Evolutionary conservation across 2,797 vertebrate species (phyloP), one percentile per base, ranked within the genome.

Genomic region (Trachops cirrhosus): DNA sequence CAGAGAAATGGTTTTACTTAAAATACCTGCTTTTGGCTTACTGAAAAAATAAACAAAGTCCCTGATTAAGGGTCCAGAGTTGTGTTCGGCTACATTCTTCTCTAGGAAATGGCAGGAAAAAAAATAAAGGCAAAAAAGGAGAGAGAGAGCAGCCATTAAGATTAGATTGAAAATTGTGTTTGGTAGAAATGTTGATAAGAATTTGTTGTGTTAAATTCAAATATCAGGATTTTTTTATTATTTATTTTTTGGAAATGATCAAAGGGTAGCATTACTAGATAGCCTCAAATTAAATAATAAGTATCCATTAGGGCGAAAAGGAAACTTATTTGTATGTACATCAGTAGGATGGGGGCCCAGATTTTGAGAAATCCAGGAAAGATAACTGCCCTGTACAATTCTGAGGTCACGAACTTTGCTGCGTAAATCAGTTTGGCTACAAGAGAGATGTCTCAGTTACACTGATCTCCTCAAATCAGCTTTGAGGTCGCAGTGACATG

Each of bases 1-100:
- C 9, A 62, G 12, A 95, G 14, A 67, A 94, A 62, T 75, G 41
- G 10, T 89, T 97, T 89, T 95, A 86, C 73, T 85, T 96, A 96
- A 97, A 97, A 68, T 89, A 71, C 26, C 64, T 93, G 64, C 26
- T 93, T 94, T 95, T 44, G 44, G 22, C 34, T 78, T 75, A 71
- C 29, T 54, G 85, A 67, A 34, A 94, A 94, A 95, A 86, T 64
- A 91, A 96, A 10, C 4, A 2, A 82, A 64, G 18, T 82, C 4
- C 9, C 19, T 44, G 39, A 70, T 1, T 73, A 83, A 78, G 6
- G 18, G 37, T 59, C 34, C 1, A n/a, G 29, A 91, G 59, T 50
- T 54, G 11, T 7, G 52, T 83, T 86, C 18, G 32, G 9, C 7
- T 64, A 18, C 16, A 73, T 59, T 83, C 24, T 87, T 91, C 34